Percentiles rank a stretch among this genome's conserved stretches.
Evolutionary conservation across 2,113 vertebrate species (phyloP).

Genomic region (Suricata suricatta): DNA sequence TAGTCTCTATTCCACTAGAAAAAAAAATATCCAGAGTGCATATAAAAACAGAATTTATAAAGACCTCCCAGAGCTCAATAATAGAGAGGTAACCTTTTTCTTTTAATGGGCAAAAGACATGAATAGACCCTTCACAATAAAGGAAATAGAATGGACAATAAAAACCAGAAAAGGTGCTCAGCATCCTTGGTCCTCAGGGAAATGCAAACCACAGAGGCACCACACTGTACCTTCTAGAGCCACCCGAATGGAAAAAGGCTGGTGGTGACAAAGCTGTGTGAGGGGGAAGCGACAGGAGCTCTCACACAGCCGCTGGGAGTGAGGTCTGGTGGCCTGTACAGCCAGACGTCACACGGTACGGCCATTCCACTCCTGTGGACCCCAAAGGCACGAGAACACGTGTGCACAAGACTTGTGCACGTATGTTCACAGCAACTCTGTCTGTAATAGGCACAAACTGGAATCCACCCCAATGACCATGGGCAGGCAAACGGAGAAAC

Average conservation of each 20-base stretch:
- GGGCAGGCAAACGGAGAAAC: background rate
- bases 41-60: background rate
- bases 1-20: background rate
- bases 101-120: background rate
- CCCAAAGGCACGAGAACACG: background rate
- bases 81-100: background rate
- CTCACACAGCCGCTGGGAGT: background rate
- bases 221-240: background rate
- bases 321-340: background rate
- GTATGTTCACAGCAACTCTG: background rate
- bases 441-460: background rate
- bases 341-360: background rate
- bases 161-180: background rate
- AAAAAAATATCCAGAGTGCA: background rate
- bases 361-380: background rate
- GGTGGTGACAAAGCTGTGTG: background rate
- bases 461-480: background rate
- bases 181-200: background rate
- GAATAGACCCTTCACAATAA: background rate
- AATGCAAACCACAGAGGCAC: background rate
- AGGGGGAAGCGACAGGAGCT: background rate
- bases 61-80: background rate
- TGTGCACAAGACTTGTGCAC: background rate
- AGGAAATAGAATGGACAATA: background rate
- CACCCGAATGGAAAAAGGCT: background rate